Evolutionary conservation across 2,888 invertebrate genomes (phyloP).

Genomic region (Acanthococcus lagerstroemiae): DNA sequence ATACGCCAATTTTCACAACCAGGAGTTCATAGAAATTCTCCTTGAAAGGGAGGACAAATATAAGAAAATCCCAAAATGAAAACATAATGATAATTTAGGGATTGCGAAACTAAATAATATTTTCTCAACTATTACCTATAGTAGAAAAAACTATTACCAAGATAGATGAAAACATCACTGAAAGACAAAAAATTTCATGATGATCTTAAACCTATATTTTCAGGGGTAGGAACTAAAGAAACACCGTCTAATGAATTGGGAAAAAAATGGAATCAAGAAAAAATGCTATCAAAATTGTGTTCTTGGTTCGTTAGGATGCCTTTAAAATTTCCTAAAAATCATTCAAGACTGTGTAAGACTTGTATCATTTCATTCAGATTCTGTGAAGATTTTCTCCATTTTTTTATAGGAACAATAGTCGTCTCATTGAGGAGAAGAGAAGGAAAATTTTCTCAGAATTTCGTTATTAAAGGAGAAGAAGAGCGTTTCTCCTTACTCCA

Average conservation of each 20-base stretch:
- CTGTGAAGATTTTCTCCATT: too few relatives aligned
- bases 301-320: too few relatives aligned
- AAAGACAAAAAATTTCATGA: neutral
- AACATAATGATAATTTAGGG: neutral
- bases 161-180: neutral
- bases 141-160: neutral
- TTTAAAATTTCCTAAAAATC: too few relatives aligned
- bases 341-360: too few relatives aligned
- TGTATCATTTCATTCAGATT: too few relatives aligned
- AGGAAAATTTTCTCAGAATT: too few relatives aligned
- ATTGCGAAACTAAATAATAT: neutral
- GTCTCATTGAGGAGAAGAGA: too few relatives aligned
- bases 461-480: too few relatives aligned
- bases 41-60: neutral
- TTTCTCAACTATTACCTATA: neutral
- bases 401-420: too few relatives aligned
- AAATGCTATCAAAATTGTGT: too few relatives aligned
- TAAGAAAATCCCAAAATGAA: neutral
- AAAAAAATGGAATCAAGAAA: neutral
- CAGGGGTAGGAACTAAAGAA: neutral
- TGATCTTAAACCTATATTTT: neutral
- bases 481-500: too few relatives aligned
- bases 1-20: neutral
- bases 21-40: neutral
- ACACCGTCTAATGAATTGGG: neutral